A percentile compares a stretch with the other conserved stretches of the same genome.
Conservation (phyloP, 2,888 invertebrate species). For the Ophion slaviceki region DNA sequence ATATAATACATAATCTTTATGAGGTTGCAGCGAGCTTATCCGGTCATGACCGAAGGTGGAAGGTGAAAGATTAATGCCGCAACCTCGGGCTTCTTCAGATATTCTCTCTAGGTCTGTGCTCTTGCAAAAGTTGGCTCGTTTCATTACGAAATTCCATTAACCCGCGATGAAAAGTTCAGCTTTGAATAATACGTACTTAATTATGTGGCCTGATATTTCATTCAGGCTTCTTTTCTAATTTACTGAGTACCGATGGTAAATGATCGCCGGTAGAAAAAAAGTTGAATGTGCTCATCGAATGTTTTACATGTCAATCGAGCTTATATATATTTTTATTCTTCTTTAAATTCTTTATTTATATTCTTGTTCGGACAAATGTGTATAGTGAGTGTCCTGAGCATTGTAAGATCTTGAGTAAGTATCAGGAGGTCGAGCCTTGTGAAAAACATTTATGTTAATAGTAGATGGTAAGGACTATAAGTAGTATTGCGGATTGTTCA, state of each 20-base stretch:
- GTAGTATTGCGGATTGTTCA: too few relatives aligned
- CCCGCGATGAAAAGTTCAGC: slow-evolving; percentile 44
- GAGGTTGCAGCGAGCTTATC: slow-evolving; percentile 51
- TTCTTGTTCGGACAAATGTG: not conserved
- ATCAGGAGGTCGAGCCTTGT: too few relatives aligned
- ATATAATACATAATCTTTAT: slow-evolving; percentile 51
- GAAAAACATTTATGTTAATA: too few relatives aligned
- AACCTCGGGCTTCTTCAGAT: slow-evolving; percentile 42
- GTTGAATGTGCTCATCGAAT: not conserved
- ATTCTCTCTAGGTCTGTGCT: slow-evolving; percentile 31
- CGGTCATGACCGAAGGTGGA: slow-evolving; percentile 37
- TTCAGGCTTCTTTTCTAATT: slow-evolving; percentile 6
- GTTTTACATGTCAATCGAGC: not conserved
- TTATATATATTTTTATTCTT: not conserved
- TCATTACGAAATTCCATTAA: slow-evolving; percentile 54
- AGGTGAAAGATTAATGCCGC: slow-evolving; percentile 43
- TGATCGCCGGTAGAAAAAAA: not conserved
- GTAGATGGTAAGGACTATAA: too few relatives aligned
- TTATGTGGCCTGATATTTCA: slow-evolving; percentile 9
- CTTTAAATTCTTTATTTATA: not conserved
- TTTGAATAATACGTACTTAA: slow-evolving; percentile 42
- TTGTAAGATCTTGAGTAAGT: not conserved
- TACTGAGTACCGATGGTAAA: not conserved
- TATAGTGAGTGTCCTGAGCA: not conserved
- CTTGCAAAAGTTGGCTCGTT: slow-evolving; percentile 42